Evolutionary conservation across 2,797 vertebrate genomes (phyloP).

Genomic region (Odontamblyopus lacepedii): DNA sequence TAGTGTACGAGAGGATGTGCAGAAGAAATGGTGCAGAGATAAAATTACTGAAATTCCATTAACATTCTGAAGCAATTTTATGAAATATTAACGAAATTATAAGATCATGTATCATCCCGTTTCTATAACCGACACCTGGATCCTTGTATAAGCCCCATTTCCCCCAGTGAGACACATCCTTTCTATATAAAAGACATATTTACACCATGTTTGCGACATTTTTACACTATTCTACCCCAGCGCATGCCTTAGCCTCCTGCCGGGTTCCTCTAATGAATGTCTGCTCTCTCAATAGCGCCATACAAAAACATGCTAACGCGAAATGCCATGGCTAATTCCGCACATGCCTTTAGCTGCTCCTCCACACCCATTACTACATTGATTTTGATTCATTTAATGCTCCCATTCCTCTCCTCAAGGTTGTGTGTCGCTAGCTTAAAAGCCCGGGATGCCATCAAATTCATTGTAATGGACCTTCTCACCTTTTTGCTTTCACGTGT

Average conservation of each 20-base stretch:
- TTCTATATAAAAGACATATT: slow-evolving; percentile 37
- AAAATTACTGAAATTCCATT: too few relatives aligned
- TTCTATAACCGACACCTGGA: slow-evolving; percentile 2
- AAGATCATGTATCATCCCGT: neutral
- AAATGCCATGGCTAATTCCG: slow-evolving; percentile 57
- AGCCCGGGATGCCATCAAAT: slow-evolving; percentile 58
- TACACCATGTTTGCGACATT: slow-evolving; percentile 20
- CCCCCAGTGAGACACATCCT: slow-evolving; percentile 39
- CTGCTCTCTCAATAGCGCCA: slow-evolving; percentile 65
- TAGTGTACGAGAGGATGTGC: too few relatives aligned
- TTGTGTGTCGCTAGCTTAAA: slow-evolving; percentile 53
- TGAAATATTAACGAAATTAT: neutral
- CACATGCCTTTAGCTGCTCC: slow-evolving; percentile 55
- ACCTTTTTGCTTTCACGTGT: too few relatives aligned
- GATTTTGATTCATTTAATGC: slow-evolving; percentile 48
- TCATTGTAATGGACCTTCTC: slow-evolving; percentile 33
- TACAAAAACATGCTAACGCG: slow-evolving; percentile 50
- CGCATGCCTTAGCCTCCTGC: slow-evolving; percentile 58
- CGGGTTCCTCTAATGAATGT: slow-evolving; percentile 66
- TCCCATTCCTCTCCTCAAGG: slow-evolving; percentile 65
- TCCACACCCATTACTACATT: slow-evolving; percentile 43
- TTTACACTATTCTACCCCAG: slow-evolving; percentile 47
- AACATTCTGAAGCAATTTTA: too few relatives aligned
- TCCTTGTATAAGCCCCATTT: slow-evolving; percentile 40
- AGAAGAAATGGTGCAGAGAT: too few relatives aligned